A percentile compares a stretch with the other conserved stretches of the same genome.
phyloP scores from a whole-genome alignment of 2,888 invertebrate genomes.

The Drosophila paramelanica region DNA sequence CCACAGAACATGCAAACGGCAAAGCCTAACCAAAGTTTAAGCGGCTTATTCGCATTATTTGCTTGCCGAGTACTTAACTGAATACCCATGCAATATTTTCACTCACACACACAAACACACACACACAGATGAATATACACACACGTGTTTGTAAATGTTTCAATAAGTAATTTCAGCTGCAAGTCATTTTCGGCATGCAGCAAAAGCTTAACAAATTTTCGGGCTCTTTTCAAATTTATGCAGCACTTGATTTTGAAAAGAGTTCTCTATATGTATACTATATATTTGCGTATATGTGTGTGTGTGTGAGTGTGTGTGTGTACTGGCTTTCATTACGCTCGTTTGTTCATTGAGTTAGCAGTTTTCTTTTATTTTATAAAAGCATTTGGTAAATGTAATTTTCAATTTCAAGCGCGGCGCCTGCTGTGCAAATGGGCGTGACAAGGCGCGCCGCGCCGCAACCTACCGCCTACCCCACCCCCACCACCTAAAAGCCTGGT shows the following conservation, averaged over 20 bases:
- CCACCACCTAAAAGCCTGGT: not conserved
- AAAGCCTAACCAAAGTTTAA: slow-evolving; percentile 16
- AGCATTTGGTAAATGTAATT: slow-evolving; percentile 53
- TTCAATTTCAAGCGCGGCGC: slow-evolving; percentile 49
- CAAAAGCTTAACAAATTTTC: slow-evolving; percentile 17
- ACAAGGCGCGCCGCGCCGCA: slow-evolving; percentile 15
- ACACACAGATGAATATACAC: not conserved
- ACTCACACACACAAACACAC: slow-evolving; percentile 8
- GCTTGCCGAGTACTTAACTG: slow-evolving; percentile 10
- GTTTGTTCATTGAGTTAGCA: slow-evolving; percentile 57
- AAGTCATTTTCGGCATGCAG: slow-evolving; percentile 28
- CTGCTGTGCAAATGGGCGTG: slow-evolving; percentile 55
- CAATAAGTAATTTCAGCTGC: slow-evolving; percentile 29
- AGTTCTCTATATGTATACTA: not conserved
- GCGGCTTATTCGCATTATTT: slow-evolving; percentile 37
- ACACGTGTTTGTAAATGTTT: slow-evolving; percentile 15
- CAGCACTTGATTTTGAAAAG: slow-evolving; percentile 22
- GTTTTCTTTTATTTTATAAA: slow-evolving; percentile 48
- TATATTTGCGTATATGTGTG: not conserved
- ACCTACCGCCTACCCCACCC: not conserved
- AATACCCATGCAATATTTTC: slow-evolving; percentile 9
- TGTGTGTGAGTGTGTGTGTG: slow-evolving; percentile 1
- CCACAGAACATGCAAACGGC: slow-evolving; percentile 2
- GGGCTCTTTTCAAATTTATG: slow-evolving; percentile 8
- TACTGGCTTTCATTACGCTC: slow-evolving; percentile 28